Evolutionary conservation across 2,888 invertebrate genomes (phyloP), one percentile per base, ranked within the genome.

Genomic region (Plebejus anna): DNA sequence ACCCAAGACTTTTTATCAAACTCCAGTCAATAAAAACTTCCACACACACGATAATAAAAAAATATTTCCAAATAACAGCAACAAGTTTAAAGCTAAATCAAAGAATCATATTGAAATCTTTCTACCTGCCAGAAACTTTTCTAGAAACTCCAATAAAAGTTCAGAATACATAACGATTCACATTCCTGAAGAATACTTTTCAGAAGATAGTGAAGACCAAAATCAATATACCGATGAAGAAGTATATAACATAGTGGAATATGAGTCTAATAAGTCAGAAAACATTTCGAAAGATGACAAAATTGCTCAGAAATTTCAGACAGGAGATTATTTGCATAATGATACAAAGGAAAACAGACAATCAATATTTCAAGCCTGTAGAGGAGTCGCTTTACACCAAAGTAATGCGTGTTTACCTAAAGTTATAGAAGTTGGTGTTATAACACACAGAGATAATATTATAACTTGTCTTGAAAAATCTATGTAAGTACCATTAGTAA

Each of bases 241-340:
- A 81, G 90, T 91, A 7, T 91, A 84, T 76, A 91, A 91, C 79
- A 86, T 92, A 71, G 86, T 90, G 3, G 91, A 92, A 79, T 92
- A 92, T 78, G 90, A 91, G 81, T 85, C 85, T 1, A 82, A 84
- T 4, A 85, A 86, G 75, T 82, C 84, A 0, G 84, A 82, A 76
- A 80, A 82, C 47, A 80, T 80, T 47, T 79, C 81, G 70, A 80
- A 77, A 75, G 80, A 80, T 36, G 70, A 28, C n/a, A 78, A 75
- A 70, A 78, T 76, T 32, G 79, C 79, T 3, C 76, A 75, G 38
- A 79, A 82, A 71, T 79, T 82, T 13, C 81, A 84, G 38, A 83
- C 79, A 51, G 84, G 83, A 13, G 83, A 88, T 78, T 78, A 82
- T 72, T 78, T 22, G 13, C 79, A 83, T 73, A 76, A 81, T 1